Percentiles rank a stretch among this genome's conserved stretches.
Evolutionary conservation across 2,113 vertebrate genomes (phyloP).

Genomic region (Psilopsiagon aurifrons): DNA sequence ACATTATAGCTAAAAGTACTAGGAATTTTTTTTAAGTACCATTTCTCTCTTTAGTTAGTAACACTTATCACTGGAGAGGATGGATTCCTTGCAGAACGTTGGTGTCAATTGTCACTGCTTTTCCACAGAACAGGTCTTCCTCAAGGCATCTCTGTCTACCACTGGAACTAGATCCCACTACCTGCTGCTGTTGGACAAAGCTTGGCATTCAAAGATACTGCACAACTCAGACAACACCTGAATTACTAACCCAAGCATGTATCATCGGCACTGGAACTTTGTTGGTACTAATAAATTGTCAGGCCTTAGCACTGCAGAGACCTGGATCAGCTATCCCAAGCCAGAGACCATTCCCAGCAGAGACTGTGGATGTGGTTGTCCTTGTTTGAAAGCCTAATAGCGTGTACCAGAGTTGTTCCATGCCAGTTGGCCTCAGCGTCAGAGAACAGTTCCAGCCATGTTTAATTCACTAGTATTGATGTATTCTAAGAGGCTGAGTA

Average conservation of each 20-base stretch:
- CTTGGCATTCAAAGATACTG: neutral
- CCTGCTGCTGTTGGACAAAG: neutral
- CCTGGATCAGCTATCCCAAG: neutral
- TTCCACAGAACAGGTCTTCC: neutral
- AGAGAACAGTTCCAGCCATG: neutral
- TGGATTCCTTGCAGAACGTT: neutral
- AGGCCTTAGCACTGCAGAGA: neutral
- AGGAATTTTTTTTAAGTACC: neutral
- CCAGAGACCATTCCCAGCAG: neutral
- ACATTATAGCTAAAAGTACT: neutral
- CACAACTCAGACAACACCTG: neutral
- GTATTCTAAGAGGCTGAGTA: neutral
- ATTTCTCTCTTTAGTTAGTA: neutral
- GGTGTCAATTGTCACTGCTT: neutral
- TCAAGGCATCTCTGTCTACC: neutral
- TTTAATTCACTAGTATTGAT: conserved; percentile 21
- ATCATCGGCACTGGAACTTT: neutral
- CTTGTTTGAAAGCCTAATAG: neutral
- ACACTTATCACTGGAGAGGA: neutral
- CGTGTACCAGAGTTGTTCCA: neutral
- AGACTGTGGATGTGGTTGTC: neutral
- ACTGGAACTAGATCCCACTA: neutral
- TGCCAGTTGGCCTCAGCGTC: neutral
- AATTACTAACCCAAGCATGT: neutral
- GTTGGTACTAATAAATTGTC: neutral